These are phyloP conservation scores for Pomatostomus ruficeps DNA, from an alignment of 2,113 vertebrate genomes.

Conservation along the genomic window DNA sequence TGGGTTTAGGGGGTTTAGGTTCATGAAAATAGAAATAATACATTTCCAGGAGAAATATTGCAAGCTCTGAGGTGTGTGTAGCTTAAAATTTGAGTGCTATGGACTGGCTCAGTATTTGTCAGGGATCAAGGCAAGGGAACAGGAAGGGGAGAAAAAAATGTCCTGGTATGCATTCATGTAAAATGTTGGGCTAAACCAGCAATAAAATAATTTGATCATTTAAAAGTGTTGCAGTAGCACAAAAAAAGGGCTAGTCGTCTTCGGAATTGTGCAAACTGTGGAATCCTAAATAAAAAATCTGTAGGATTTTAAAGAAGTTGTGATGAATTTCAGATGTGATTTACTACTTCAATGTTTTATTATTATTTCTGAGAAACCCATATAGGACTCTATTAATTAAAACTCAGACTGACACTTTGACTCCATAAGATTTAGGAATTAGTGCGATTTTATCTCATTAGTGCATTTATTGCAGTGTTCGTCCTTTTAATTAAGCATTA, in stretches of 20 bases:
- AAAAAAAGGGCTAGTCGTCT: background rate
- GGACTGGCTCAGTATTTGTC: background rate
- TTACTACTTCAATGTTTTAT: constrained; percentile 55
- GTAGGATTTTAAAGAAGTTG: background rate
- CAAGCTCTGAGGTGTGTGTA: background rate
- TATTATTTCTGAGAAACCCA: constrained; percentile 67
- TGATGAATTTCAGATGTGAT: background rate
- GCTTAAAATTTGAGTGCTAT: background rate
- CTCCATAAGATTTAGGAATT: constrained; percentile 59
- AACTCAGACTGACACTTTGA: constrained; percentile 37
- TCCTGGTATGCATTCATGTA: background rate
- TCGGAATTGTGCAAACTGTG: background rate
- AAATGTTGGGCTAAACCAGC: background rate
- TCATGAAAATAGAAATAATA: background rate
- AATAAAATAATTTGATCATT: background rate
- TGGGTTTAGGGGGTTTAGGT: background rate
- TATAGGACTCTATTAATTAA: constrained; percentile 70
- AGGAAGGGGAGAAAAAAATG: background rate
- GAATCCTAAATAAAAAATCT: background rate
- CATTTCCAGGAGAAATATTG: background rate
- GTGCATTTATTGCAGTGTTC: constrained; percentile 40
- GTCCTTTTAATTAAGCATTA: constrained; percentile 55
- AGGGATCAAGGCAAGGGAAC: background rate
- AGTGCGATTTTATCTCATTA: constrained; percentile 56
- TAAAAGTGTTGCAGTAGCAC: background rate